Evolutionary conservation across 2,113 vertebrate species (phyloP).

Genomic region (Melanerpes formicivorus): DNA sequence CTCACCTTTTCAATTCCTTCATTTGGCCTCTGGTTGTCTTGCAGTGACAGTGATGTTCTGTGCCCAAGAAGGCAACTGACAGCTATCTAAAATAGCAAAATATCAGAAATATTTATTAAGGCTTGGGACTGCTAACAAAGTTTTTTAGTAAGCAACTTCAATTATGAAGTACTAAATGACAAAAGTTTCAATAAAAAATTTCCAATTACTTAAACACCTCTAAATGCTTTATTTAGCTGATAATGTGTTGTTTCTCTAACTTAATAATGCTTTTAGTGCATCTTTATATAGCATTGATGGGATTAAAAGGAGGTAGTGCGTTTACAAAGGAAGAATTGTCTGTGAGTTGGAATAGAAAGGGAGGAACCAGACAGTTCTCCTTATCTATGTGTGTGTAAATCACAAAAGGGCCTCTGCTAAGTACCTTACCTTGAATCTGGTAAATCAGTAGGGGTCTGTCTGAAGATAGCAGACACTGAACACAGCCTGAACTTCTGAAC

Average conservation of each 20-base stretch:
- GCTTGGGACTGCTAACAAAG: fast-evolving
- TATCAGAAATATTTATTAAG: fast-evolving
- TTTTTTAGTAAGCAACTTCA: fast-evolving
- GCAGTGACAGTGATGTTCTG: fast-evolving
- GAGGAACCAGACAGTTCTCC: no score
- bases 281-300: no score
- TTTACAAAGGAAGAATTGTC: no score
- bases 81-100: not conserved
- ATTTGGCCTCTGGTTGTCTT: fast-evolving
- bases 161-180: fast-evolving
- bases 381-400: no score
- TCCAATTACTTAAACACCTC: fast-evolving
- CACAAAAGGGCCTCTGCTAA: no score
- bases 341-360: no score
- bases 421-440: no score
- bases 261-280: fast-evolving
- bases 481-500: no score
- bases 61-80: fast-evolving
- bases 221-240: fast-evolving
- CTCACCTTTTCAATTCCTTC: fast-evolving
- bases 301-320: no score
- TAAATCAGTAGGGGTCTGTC: no score
- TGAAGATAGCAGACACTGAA: no score
- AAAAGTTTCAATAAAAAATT: fast-evolving
- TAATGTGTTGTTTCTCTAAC: fast-evolving